phyloP scores from a whole-genome alignment of 1,140 invertebrate genomes.

The Drosophila willistoni region DNA sequence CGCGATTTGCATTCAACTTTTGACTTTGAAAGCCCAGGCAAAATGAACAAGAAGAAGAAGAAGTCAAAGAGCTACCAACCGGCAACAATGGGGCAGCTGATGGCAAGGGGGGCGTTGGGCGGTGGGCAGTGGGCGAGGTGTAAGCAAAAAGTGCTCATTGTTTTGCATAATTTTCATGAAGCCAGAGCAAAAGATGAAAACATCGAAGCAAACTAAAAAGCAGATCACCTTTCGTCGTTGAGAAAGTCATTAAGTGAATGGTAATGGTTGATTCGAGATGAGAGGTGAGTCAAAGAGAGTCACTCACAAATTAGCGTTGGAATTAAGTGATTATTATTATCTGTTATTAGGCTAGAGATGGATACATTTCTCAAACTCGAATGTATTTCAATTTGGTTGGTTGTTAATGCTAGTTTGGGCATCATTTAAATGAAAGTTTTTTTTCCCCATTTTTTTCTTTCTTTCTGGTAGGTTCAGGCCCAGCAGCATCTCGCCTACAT shows the following conservation, averaged over 20 bases:
- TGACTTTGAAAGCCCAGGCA: conserved; percentile 46
- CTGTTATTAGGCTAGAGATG: conserved; percentile 25
- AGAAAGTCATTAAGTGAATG: conserved; percentile 76
- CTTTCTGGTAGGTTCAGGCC: conserved; percentile 5
- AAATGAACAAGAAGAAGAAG: conserved; percentile 3
- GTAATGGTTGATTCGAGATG: conserved; percentile 2
- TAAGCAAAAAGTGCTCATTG: conserved; percentile 53
- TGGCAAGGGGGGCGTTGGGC: too few relatives aligned
- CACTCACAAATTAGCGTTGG: conserved; percentile 69
- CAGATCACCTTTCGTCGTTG: conserved; percentile 70
- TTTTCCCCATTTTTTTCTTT: neutral
- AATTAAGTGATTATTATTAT: conserved; percentile 81
- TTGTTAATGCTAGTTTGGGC: conserved; percentile 49
- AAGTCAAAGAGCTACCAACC: conserved; percentile 15
- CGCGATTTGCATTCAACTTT: conserved; percentile 63
- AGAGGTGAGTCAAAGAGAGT: conserved; percentile 21
- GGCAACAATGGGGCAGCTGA: conserved; percentile 8
- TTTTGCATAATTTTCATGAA: conserved; percentile 74
- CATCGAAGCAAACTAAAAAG: conserved; percentile 42
- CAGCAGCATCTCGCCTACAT: conserved; percentile 33
- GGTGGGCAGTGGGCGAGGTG: neutral
- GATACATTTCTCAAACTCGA: conserved; percentile 34
- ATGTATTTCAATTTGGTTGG: conserved; percentile 49
- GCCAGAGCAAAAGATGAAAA: conserved; percentile 44
- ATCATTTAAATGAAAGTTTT: conserved; percentile 71